Evolutionary conservation across 1,140 invertebrate species (phyloP), one percentile per base, ranked within the genome.

Genomic region (Radopholus similis): DNA sequence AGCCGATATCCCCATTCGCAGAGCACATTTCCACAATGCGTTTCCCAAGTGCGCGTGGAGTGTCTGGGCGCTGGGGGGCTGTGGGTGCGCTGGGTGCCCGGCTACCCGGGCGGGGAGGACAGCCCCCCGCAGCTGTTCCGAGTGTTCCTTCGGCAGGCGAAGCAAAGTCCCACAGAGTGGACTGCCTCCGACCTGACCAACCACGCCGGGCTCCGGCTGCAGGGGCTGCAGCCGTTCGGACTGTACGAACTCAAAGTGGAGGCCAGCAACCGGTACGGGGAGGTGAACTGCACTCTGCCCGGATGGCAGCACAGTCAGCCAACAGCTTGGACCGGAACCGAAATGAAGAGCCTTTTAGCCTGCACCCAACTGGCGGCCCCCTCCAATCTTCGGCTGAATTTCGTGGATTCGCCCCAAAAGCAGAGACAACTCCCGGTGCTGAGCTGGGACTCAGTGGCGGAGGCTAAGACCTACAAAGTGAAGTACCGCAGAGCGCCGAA

Each of bases 1-100:
- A n/a, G n/a, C n/a, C n/a, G n/a, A n/a, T n/a, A 53, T 47, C 18
- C 30, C 4, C 4, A 73, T 21, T 57, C 70, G 71, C 51, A 75
- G 68, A 59, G 68, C 23, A 72, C 77, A 1, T 62, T 55, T 38
- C 77, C 77, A 8, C 78, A 80, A 57, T 74, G 69, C n/a, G 37
- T 69, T 0, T 42, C 26, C 5, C 51, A 58, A 35, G 44, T 67
- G n/a, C 42, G 70, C 1, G 55, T 75, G 9, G 54, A 56, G 4
- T 81, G 77, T 56, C 6, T 51, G 5, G 62, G 65, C 5, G 71
- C 70, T 21, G 54, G 42, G n/a, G 62, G 60, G 15, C 59, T 79
- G 26, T 8, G 64, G 13, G 57, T 81, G 32, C 40, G 42, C n/a
- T 81, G 74, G 64, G 35, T n/a, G 23, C 73, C 77, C 18, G 78